These are phyloP conservation scores for Podilymbus podiceps DNA, from an alignment of 2,113 vertebrate species.

Conservation along the genomic window DNA sequence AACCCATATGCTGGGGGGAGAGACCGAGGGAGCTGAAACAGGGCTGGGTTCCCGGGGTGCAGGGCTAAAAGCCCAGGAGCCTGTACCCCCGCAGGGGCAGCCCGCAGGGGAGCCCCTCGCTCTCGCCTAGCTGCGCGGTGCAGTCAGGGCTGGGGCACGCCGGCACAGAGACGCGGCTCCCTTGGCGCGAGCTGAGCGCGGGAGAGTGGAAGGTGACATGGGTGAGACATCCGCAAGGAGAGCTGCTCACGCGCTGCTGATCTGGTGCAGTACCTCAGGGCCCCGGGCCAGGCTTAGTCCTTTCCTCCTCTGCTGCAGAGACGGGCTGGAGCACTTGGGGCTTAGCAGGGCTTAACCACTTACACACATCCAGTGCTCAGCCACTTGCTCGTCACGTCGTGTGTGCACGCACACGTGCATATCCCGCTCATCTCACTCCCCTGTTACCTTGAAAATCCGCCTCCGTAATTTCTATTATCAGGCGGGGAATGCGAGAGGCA, in stretches of 20 bases:
- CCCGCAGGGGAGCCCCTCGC: not conserved
- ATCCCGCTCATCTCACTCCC: not conserved
- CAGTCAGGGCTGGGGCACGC: not conserved
- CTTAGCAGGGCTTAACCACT: not conserved
- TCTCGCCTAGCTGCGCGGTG: not conserved
- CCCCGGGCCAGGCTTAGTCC: not conserved
- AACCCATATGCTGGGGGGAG: not conserved
- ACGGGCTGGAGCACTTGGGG: not conserved
- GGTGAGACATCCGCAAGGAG: not conserved
- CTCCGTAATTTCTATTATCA: not conserved
- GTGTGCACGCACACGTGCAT: accelerated
- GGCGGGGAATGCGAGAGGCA: not conserved
- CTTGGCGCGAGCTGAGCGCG: accelerated
- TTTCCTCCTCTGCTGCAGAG: not conserved
- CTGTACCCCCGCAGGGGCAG: accelerated
- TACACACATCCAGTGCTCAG: not conserved
- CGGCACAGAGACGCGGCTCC: not conserved
- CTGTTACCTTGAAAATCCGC: not conserved
- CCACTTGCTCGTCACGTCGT: not conserved
- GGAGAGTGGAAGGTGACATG: not conserved
- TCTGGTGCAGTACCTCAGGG: not conserved
- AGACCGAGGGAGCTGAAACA: not conserved
- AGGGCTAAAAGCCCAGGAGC: not conserved
- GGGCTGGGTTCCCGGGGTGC: not conserved
- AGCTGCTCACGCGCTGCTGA: not conserved